Evolutionary conservation across 2,797 vertebrate genomes (phyloP).

Genomic region (Varecia variegata): DNA sequence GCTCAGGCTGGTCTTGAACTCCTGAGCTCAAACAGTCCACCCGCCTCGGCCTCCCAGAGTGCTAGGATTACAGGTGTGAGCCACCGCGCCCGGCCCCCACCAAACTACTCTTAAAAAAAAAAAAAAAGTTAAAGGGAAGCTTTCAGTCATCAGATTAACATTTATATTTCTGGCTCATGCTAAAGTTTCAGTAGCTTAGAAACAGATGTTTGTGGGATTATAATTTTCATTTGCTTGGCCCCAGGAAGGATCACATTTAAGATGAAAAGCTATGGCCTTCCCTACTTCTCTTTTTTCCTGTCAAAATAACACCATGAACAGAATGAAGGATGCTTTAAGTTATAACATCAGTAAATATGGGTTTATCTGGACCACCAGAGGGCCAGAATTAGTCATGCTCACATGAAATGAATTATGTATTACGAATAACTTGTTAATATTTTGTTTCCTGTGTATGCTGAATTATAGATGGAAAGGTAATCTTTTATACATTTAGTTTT

Average conservation of each 20-base stretch:
- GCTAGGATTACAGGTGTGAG: too few species aligned
- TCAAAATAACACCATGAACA: not conserved
- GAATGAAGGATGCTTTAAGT: not conserved
- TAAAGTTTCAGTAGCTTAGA: not conserved
- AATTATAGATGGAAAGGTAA: not conserved
- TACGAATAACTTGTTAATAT: slow-evolving; percentile 19
- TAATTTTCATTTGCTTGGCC: not conserved
- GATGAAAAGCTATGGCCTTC: not conserved
- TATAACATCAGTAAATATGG: not conserved
- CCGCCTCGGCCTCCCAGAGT: too few species aligned
- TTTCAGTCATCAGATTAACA: not conserved
- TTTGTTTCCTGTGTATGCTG: slow-evolving; percentile 14
- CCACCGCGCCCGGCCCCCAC: too few species aligned
- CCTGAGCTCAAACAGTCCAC: too few species aligned
- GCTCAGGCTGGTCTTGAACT: too few species aligned
- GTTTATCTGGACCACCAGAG: not conserved
- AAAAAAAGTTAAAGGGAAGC: not conserved
- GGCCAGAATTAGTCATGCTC: not conserved
- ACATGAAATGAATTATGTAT: not conserved
- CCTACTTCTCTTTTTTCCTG: not conserved
- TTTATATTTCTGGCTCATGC: slow-evolving; percentile 28
- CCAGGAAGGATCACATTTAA: not conserved
- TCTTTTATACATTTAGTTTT: not conserved
- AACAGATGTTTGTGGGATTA: not conserved
- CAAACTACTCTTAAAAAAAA: not conserved